phyloP scores from a whole-genome alignment of 1,140 invertebrate genomes.

The Cardiocondyla obscurior region DNA sequence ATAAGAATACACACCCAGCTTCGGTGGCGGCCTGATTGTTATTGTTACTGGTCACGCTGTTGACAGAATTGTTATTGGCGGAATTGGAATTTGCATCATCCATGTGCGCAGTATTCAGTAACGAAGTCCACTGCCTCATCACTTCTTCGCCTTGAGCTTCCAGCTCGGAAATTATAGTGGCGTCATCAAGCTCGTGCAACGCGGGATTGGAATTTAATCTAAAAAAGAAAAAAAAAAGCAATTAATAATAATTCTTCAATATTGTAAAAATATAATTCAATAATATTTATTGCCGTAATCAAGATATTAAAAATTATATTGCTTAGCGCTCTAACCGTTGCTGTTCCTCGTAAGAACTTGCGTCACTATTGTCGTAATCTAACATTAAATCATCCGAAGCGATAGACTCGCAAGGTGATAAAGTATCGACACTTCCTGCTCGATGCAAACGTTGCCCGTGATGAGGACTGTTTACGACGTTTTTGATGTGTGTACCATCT shows the following conservation, averaged over 20 bases:
- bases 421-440: slow-evolving; percentile 88
- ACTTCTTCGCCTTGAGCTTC: slow-evolving; percentile 84
- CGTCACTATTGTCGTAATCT: slow-evolving; percentile 90
- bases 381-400: slow-evolving; percentile 93
- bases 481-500: slow-evolving; percentile 70
- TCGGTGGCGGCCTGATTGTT: slow-evolving; percentile 78
- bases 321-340: slow-evolving; percentile 85
- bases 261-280: background rate
- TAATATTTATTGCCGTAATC: background rate
- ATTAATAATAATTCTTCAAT: background rate
- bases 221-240: slow-evolving; percentile 35
- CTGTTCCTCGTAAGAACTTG: slow-evolving; percentile 88
- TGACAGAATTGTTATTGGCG: slow-evolving; percentile 81
- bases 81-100: slow-evolving; percentile 65
- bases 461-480: slow-evolving; percentile 80
- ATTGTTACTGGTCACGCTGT: slow-evolving; percentile 75
- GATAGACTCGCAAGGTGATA: slow-evolving; percentile 91
- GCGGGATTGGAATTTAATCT: slow-evolving; percentile 82
- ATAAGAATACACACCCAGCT: slow-evolving; percentile 79
- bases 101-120: slow-evolving; percentile 81
- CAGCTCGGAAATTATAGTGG: slow-evolving; percentile 83
- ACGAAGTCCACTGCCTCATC: slow-evolving; percentile 85
- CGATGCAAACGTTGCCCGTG: slow-evolving; percentile 83
- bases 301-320: background rate
- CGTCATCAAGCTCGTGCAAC: slow-evolving; percentile 83